A percentile compares a stretch with the other conserved stretches of the same genome.
phyloP scores from a whole-genome alignment of 2,113 vertebrate species.

The Cacatua alba region DNA sequence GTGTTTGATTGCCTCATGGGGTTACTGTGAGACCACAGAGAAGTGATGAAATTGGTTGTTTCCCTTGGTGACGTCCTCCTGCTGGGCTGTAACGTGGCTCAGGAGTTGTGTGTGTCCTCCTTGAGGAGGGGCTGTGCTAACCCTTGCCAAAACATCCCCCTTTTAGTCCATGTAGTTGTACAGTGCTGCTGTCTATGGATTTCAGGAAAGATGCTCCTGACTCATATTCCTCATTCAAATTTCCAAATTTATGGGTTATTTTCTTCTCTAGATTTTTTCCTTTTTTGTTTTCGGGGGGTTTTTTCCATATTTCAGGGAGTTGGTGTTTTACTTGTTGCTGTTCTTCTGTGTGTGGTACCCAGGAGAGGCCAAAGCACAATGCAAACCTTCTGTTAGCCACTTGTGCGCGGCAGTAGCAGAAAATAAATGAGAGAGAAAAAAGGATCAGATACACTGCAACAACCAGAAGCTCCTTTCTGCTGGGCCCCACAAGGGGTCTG shows the following conservation, averaged over 20 bases:
- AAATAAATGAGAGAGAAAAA: background rate
- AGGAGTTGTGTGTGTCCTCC: background rate
- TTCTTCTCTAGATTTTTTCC: background rate
- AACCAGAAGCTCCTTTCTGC: background rate
- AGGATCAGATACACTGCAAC: background rate
- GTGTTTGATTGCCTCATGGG: background rate
- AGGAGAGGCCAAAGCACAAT: background rate
- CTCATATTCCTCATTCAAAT: background rate
- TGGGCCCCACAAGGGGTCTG: background rate
- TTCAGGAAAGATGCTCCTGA: background rate
- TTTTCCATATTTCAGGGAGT: background rate
- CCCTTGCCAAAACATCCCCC: rapidly evolving
- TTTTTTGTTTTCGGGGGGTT: rapidly evolving
- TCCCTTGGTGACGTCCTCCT: background rate
- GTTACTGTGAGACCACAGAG: background rate
- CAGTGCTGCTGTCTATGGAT: background rate
- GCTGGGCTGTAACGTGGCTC: background rate
- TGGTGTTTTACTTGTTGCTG: background rate
- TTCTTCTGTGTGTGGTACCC: background rate
- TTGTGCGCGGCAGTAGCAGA: background rate
- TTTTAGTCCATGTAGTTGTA: background rate
- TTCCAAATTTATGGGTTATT: background rate
- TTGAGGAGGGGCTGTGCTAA: background rate
- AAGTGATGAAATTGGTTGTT: background rate
- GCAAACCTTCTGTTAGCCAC: background rate